A percentile compares a stretch with the other conserved stretches of the same genome.
These are phyloP conservation scores for Hippocampus kuda DNA, from an alignment of 2,797 vertebrate species.

Conservation along the genomic window DNA sequence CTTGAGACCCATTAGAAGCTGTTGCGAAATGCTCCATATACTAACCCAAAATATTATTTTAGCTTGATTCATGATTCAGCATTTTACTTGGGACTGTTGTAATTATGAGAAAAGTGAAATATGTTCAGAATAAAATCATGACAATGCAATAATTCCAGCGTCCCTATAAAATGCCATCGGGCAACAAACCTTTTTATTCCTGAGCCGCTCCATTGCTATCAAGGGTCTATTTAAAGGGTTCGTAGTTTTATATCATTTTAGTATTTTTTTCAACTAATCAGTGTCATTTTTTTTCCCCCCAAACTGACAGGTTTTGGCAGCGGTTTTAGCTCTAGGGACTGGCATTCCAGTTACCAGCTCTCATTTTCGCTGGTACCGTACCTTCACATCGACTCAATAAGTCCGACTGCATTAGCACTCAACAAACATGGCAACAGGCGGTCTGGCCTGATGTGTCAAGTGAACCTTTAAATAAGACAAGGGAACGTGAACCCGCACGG, in stretches of 20 bases:
- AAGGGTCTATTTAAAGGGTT: background rate
- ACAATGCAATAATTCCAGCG: no score
- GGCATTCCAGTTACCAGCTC: background rate
- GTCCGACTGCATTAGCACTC: background rate
- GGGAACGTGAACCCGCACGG: background rate
- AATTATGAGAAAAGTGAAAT: no score
- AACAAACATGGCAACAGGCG: background rate
- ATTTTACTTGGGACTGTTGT: no score
- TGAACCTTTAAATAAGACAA: background rate
- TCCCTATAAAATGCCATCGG: no score
- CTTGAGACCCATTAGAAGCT: constrained; percentile 50
- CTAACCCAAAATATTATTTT: constrained; percentile 43
- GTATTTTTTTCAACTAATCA: background rate
- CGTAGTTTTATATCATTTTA: background rate
- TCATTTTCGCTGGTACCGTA: background rate
- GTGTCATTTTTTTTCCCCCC: background rate
- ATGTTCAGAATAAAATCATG: no score
- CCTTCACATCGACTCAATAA: background rate
- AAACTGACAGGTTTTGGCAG: background rate
- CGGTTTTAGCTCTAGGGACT: background rate
- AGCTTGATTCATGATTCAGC: constrained; percentile 34
- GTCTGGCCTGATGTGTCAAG: background rate
- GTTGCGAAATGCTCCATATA: constrained; percentile 47
- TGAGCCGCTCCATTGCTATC: background rate
- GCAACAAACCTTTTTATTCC: no score